phyloP scores from a whole-genome alignment of 2,797 vertebrate genomes.

The Hybognathus amarus region DNA sequence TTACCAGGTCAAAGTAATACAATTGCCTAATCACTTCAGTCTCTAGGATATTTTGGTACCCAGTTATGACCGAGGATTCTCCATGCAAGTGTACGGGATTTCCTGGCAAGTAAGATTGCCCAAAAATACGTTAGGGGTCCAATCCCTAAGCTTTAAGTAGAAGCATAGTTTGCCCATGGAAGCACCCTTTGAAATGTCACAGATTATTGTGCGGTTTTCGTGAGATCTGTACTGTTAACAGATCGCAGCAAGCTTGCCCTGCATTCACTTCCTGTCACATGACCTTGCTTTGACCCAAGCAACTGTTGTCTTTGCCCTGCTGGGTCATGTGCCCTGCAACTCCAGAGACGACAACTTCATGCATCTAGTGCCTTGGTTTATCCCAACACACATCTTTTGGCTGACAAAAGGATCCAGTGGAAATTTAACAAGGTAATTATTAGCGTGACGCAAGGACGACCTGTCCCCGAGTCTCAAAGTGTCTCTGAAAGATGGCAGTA shows the following conservation, averaged over 20 bases:
- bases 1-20: not conserved
- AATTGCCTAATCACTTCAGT: not conserved
- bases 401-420: not conserved
- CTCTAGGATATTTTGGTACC: not conserved
- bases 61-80: not conserved
- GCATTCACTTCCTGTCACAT: constrained; percentile 72
- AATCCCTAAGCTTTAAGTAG: not conserved
- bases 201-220: not conserved
- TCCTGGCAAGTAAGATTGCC: not conserved
- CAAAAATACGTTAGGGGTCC: not conserved
- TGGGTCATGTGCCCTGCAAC: constrained; percentile 56
- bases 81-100: not conserved
- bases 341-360: not conserved
- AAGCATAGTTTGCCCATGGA: not conserved
- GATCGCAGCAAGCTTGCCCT: constrained; percentile 32
- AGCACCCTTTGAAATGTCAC: not conserved
- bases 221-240: not conserved
- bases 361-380: not conserved
- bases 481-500: not conserved
- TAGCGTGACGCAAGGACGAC: not conserved
- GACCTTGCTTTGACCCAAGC: constrained; percentile 53
- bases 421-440: constrained; percentile 15
- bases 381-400: not conserved
- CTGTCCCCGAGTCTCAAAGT: not conserved
- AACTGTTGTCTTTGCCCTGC: constrained; percentile 60